Evolutionary conservation across 2,888 invertebrate genomes (phyloP).

Genomic region (Oxycera nigricornis): DNA sequence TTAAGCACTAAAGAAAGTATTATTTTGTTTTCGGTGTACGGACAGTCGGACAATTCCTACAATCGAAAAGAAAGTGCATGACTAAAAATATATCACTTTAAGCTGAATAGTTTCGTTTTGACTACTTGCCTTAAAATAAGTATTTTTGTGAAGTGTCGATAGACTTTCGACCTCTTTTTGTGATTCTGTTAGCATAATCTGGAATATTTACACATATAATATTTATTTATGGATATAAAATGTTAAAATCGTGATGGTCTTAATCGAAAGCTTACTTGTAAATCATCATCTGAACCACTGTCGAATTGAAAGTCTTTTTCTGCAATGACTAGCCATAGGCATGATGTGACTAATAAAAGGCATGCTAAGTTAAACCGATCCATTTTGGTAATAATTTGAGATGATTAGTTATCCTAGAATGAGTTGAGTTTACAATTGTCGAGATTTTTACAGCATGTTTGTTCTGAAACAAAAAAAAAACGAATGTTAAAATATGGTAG

Average conservation of each 20-base stretch:
- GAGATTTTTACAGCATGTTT: conserved; percentile 29
- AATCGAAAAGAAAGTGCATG: conserved; percentile 13
- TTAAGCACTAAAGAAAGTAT: conserved; percentile 59
- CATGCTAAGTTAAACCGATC: conserved; percentile 38
- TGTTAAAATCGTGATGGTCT: no score
- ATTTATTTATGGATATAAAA: no score
- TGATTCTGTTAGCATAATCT: conserved; percentile 44
- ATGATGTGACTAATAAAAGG: conserved; percentile 40
- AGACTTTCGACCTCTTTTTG: conserved; percentile 41
- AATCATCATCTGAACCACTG: conserved; percentile 50
- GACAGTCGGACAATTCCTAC: conserved; percentile 54
- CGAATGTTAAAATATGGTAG: neutral
- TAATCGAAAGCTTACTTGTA: conserved; percentile 56
- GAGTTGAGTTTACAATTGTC: neutral
- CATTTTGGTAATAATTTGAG: conserved; percentile 24
- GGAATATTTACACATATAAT: conserved; percentile 9
- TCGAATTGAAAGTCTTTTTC: conserved; percentile 61
- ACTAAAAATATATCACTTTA: neutral
- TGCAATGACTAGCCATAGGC: conserved; percentile 32
- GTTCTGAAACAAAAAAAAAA: conserved; percentile 9
- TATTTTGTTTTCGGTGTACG: conserved; percentile 56
- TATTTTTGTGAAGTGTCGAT: conserved; percentile 40
- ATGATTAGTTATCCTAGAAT: neutral
- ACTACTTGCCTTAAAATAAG: conserved; percentile 43
- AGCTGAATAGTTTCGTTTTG: neutral